Conservation (phyloP, 2,888 invertebrate species). For the Ichneumoninae sp. region DNA sequence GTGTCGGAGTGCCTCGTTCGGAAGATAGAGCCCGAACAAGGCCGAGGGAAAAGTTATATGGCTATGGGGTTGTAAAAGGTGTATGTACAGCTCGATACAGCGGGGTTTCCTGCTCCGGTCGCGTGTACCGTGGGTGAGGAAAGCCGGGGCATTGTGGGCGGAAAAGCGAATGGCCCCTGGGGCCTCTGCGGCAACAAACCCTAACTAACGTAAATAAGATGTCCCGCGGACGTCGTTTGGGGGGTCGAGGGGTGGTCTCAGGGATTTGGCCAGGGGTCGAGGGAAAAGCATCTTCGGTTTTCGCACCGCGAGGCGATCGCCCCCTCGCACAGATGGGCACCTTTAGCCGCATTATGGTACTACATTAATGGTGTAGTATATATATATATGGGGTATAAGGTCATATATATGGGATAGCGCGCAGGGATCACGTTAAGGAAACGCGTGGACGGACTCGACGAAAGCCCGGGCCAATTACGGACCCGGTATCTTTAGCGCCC, state of each 20-base stretch:
- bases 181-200: slow-evolving; percentile 83
- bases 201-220: slow-evolving; percentile 85
- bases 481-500: slow-evolving; percentile 42
- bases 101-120: slow-evolving; percentile 20
- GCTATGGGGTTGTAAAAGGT: slow-evolving; percentile 7
- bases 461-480: slow-evolving; percentile 77
- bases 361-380: slow-evolving; percentile 6
- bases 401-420: background rate
- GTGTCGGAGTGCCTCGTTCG: slow-evolving; percentile 29
- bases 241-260: background rate
- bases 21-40: background rate
- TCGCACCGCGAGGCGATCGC: slow-evolving; percentile 22
- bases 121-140: slow-evolving; percentile 35
- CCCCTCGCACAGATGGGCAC: slow-evolving; percentile 7
- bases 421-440: slow-evolving; percentile 3
- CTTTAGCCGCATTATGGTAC: slow-evolving; percentile 8
- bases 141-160: slow-evolving; percentile 32
- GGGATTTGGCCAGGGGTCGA: slow-evolving; percentile 23
- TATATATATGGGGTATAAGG: background rate
- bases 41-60: slow-evolving; percentile 40
- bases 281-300: slow-evolving; percentile 46
- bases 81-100: slow-evolving; percentile 23
- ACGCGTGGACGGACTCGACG: slow-evolving; percentile 73
- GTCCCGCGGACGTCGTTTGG: slow-evolving; percentile 71
- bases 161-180: slow-evolving; percentile 78